Evolutionary conservation across 1,140 invertebrate genomes (phyloP), one percentile per base, ranked within the genome.

Genomic region (Leptinotarsa defecta): DNA sequence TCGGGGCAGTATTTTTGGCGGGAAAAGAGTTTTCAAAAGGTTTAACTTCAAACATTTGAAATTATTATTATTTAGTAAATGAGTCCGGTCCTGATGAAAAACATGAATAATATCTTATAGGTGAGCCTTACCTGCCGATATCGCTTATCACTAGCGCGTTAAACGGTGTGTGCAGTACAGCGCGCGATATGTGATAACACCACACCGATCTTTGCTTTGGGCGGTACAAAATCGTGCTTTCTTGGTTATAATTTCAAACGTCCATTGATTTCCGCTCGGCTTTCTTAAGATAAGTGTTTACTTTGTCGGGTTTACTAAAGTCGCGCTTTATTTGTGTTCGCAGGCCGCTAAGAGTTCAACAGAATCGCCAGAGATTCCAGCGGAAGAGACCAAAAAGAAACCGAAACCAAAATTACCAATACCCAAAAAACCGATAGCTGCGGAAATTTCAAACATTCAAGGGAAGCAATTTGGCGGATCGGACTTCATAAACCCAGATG

Each of bases 401-500:
- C 27, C 64, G 11, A 76, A 74, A 75, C 11, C 74, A 22, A 74
- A 74, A 74, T 64, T 73, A 64, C 57, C 24, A 49, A 6, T 71
- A 62, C 34, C 43, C 48, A 24, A 57, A 34, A 52, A 74, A 34
- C 62, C 69, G 20, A 68, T 69, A 76, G 17, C 24, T 57, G 63
- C 65, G 52, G 67, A 71, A 71, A 73, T 65, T 69, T 57, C 64
- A 71, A 78, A n/a, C 77, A 75, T 57, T 19, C 17, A 57, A n/a
- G 52, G 52, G 6, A 61, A 69, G 63, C 24, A 75, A 64, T 63
- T 80, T 74, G 74, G 77, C 65, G 79, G 73, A 27, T 82, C 86
- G 52, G 87, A 88, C 80, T 88, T 88, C 74, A 86, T 88, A 74
- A 84, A 88, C 80, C 87, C 87, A 13, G 87, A 88, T 78, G 87